phyloP scores from a whole-genome alignment of 2,888 invertebrate species.

The Calameuta idolon region DNA sequence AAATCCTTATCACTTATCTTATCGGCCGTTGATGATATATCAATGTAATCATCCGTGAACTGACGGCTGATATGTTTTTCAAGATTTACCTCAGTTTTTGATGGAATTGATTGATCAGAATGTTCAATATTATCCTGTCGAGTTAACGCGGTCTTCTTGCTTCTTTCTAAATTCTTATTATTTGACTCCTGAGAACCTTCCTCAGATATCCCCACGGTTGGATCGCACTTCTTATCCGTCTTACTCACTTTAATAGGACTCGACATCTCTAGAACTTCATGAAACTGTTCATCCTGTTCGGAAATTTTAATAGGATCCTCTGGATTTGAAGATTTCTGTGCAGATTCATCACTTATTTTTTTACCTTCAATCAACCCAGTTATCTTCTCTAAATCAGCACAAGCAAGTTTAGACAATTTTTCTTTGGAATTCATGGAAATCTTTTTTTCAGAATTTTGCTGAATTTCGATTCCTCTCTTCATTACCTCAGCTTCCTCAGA shows the following conservation, averaged over 20 bases:
- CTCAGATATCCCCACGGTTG: not conserved
- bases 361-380: not conserved
- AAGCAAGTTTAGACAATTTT: not conserved
- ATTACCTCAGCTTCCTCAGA: not conserved
- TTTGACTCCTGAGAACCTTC: not conserved
- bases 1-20: not conserved
- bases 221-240: not conserved
- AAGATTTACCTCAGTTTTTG: not conserved
- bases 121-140: not conserved
- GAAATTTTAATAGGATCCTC: not conserved
- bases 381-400: not conserved
- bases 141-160: not conserved
- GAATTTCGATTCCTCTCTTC: not conserved
- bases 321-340: not conserved
- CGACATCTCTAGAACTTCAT: not conserved
- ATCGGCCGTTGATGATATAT: not conserved
- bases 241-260: not conserved
- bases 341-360: not conserved
- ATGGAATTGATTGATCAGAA: not conserved
- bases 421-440: not conserved
- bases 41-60: not conserved
- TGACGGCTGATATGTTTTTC: not conserved
- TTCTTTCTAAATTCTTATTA: not conserved
- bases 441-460: not conserved
- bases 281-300: constrained; percentile 2